Evolutionary conservation across 1,140 invertebrate species (phyloP), one percentile per base, ranked within the genome.

Genomic region (Drosophila simulans): DNA sequence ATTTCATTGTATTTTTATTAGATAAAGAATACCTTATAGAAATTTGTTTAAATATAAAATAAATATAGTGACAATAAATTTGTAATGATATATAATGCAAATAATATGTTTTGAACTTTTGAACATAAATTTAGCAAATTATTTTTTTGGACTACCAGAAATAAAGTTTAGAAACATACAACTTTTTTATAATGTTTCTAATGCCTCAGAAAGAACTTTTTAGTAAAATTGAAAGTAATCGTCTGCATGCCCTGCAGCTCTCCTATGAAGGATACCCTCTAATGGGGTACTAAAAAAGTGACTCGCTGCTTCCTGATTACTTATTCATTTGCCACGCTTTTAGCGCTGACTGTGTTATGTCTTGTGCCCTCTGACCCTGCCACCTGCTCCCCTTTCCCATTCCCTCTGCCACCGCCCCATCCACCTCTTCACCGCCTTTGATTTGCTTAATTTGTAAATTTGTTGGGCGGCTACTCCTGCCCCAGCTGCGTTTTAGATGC

Each of bases 401-500:
- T 37, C 7, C 37, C 37, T 13, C 31, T 13, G 11, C 37, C 37
- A 4, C 0, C 12, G 27, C n/a, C 22, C 12, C 25, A 8, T 39
- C 31, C 56, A 35, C 34, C 37, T 51, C 45, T 62, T 64, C 20
- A 27, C 31, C 59, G 71, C 71, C 78, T 86, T 86, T 88, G 83
- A 86, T 86, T 86, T 88, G 82, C 82, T 86, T 86, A 86, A 86
- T 86, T 86, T 88, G 82, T 78, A 88, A 86, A 88, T 86, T 85
- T 68, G 71, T 57, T 59, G 65, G 64, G 48, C 48, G 52, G 42
- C 51, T 20, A 43, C 31, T 20, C 15, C 25, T 45, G 35, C 27
- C 40, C 39, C 27, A 64, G 25, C n/a, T 46, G 27, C 56, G 62
- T 37, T 53, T 75, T 57, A 46, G 49, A 69, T 74, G 52, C 62